These are phyloP conservation scores for Chloroceryle amazona DNA, from an alignment of 2,797 vertebrate species.

Conservation along the genomic window DNA sequence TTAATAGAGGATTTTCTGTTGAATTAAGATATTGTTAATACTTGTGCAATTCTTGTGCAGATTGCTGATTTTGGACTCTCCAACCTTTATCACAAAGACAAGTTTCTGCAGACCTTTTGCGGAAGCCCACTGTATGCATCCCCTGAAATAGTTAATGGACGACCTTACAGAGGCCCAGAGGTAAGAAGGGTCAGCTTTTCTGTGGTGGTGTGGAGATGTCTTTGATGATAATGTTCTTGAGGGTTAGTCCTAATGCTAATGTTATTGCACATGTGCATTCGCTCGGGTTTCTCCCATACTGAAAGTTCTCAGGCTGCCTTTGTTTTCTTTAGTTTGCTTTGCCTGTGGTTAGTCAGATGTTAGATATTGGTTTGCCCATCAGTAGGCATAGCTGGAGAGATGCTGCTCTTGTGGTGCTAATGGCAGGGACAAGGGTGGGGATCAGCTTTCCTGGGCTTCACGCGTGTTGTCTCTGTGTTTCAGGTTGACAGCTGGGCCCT, in stretches of 20 bases:
- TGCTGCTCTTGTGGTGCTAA: neutral
- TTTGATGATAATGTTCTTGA: neutral
- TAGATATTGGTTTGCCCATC: neutral
- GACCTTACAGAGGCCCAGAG: slow-evolving; percentile 97
- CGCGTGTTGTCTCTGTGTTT: slow-evolving; percentile 58
- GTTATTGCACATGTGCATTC: neutral
- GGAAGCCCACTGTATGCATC: slow-evolving; percentile 98
- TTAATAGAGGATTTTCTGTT: neutral
- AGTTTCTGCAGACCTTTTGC: slow-evolving; percentile 97
- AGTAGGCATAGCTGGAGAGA: neutral
- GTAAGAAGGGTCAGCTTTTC: slow-evolving; percentile 77
- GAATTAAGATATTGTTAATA: neutral
- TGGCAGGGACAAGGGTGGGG: neutral
- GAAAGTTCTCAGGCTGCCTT: neutral
- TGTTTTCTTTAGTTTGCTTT: neutral
- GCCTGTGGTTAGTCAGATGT: neutral
- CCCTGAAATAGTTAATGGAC: slow-evolving; percentile 98
- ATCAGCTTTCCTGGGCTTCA: slow-evolving; percentile 8
- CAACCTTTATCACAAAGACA: slow-evolving; percentile 98
- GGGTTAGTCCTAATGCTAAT: neutral
- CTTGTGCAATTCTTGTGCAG: slow-evolving; percentile 79
- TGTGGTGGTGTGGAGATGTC: neutral
- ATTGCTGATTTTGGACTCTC: slow-evolving; percentile 99
- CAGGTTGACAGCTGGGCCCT: slow-evolving; percentile 99
- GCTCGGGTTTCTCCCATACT: neutral